Evolutionary conservation across 2,888 invertebrate species (phyloP).

Genomic region (Apamea crenata): DNA sequence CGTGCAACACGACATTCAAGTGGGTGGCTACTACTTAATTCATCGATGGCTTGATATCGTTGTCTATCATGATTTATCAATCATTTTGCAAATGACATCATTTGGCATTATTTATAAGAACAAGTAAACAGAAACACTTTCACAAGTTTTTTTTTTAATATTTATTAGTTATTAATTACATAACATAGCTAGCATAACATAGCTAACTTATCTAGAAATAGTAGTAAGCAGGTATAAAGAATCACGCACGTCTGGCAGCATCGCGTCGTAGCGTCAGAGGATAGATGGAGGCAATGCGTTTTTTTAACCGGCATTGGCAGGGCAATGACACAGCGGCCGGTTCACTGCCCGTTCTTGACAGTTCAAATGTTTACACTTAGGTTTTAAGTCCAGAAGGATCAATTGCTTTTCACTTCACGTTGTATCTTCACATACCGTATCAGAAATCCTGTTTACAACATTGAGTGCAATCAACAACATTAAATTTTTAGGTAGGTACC

Average conservation of each 20-base stretch:
- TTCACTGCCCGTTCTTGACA: constrained; percentile 90
- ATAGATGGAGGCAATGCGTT: constrained; percentile 86
- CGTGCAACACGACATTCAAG: constrained; percentile 81
- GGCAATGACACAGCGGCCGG: constrained; percentile 88
- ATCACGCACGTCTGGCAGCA: constrained; percentile 75
- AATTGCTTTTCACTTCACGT: constrained; percentile 77
- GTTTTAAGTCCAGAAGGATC: constrained; percentile 84
- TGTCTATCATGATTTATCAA: constrained; percentile 41
- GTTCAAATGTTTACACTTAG: constrained; percentile 89
- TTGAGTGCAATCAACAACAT: constrained; percentile 35
- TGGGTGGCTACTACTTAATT: constrained; percentile 78
- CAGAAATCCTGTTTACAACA: constrained; percentile 48
- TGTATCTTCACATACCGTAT: constrained; percentile 64
- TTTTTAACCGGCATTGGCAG: constrained; percentile 88
- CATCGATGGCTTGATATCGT: constrained; percentile 54
- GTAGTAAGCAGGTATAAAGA: constrained; percentile 6
- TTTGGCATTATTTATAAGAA: neutral
- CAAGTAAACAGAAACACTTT: neutral
- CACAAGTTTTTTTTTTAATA: neutral
- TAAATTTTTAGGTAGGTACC: constrained; percentile 16
- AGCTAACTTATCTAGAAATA: neutral
- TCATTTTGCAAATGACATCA: constrained; percentile 3
- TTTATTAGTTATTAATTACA: neutral
- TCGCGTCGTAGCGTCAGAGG: constrained; percentile 73
- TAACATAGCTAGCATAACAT: neutral